phyloP scores from a whole-genome alignment of 2,797 vertebrate species.

The Anguilla anguilla region DNA sequence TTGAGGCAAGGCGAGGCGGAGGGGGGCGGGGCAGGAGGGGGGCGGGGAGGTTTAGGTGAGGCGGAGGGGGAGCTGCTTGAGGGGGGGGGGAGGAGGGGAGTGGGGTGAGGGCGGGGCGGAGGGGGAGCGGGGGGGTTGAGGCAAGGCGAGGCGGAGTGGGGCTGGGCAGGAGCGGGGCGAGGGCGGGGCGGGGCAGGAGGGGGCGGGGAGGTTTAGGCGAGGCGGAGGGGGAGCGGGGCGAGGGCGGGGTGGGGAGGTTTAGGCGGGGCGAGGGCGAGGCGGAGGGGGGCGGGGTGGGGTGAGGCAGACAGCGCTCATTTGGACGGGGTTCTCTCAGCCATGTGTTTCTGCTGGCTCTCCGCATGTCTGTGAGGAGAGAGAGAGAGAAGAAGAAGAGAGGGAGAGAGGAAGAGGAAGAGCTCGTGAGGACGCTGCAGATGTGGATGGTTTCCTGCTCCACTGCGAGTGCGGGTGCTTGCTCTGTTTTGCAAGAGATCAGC shows the following conservation, averaged over 20 bases:
- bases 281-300: constrained; percentile 33
- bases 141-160: no score
- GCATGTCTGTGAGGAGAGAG: constrained; percentile 79
- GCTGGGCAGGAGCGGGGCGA: constrained; percentile 36
- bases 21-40: constrained; percentile 18
- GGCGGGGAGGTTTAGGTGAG: constrained; percentile 51
- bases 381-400: constrained; percentile 13
- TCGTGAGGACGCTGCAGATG: background rate
- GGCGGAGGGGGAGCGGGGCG: constrained; percentile 29
- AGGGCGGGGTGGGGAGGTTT: constrained; percentile 50
- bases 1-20: constrained; percentile 40
- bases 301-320: constrained; percentile 77
- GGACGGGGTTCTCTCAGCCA: constrained; percentile 93
- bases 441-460: no score
- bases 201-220: constrained; percentile 53
- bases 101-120: constrained; percentile 42
- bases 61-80: constrained; percentile 45
- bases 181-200: constrained; percentile 53
- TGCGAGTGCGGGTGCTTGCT: no score
- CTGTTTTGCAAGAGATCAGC: no score
- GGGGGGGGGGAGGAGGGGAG: constrained; percentile 41
- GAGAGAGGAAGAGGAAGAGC: constrained; percentile 21
- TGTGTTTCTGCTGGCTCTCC: constrained; percentile 98
- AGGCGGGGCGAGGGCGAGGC: constrained; percentile 33
- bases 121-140: constrained; percentile 55